A percentile compares a stretch with the other conserved stretches of the same genome.
Conservation (phyloP, 2,888 invertebrate species). For the Formica aserva region DNA sequence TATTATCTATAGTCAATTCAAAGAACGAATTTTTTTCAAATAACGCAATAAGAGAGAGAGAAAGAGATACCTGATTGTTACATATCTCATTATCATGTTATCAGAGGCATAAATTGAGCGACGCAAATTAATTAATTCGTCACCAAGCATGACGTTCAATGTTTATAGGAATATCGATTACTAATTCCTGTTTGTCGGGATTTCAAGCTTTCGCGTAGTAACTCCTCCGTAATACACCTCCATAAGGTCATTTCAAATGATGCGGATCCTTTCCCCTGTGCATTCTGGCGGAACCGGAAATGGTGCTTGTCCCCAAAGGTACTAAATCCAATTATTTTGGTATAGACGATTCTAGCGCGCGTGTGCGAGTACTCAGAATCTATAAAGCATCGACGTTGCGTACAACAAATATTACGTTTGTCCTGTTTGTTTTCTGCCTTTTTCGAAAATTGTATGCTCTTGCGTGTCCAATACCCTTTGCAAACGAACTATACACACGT, state of each 20-base stretch:
- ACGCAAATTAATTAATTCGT: conserved; percentile 68
- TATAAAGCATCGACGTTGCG: background rate
- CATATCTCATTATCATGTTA: conserved; percentile 23
- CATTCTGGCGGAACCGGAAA: conserved; percentile 17
- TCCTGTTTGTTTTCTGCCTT: background rate
- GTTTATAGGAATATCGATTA: conserved; percentile 73
- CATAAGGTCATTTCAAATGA: background rate
- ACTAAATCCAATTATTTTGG: conserved; percentile 40
- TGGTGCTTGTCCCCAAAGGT: conserved; percentile 12
- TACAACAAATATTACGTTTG: background rate
- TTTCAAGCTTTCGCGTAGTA: conserved; percentile 59
- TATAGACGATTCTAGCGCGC: background rate
- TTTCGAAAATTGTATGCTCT: background rate
- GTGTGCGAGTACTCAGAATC: background rate
- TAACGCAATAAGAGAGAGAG: background rate
- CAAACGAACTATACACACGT: background rate
- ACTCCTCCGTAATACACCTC: conserved; percentile 13
- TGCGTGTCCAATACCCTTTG: too few species aligned
- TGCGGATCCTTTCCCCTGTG: background rate
- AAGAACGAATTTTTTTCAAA: background rate
- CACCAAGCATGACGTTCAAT: conserved; percentile 49
- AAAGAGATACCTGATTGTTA: background rate
- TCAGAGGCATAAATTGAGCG: conserved; percentile 52
- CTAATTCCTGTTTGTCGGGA: conserved; percentile 69
- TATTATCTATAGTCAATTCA: background rate